These are phyloP conservation scores for Drosophila merina DNA, from an alignment of 2,888 invertebrate species.

Conservation along the genomic window DNA sequence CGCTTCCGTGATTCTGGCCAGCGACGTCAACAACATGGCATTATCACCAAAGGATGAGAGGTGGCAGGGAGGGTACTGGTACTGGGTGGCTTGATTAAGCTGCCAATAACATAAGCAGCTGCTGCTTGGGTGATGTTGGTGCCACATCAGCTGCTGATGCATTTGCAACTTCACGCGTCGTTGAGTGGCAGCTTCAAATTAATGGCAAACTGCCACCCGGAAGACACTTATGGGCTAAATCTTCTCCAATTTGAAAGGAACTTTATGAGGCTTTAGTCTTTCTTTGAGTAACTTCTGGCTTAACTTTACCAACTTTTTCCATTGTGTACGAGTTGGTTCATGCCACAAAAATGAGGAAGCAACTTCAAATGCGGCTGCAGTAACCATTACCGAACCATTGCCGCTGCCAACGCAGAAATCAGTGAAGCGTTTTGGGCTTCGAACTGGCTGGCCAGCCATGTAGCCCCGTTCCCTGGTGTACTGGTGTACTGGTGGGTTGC, in stretches of 20 bases:
- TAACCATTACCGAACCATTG: slow-evolving; percentile 35
- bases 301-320: slow-evolving; percentile 21
- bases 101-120: slow-evolving; percentile 57
- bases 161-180: slow-evolving; percentile 59
- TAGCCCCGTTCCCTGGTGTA: neutral
- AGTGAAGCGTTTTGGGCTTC: slow-evolving; percentile 66
- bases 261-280: slow-evolving; percentile 3
- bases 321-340: slow-evolving; percentile 67
- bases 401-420: slow-evolving; percentile 54
- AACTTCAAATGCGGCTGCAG: slow-evolving; percentile 39
- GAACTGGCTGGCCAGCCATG: slow-evolving; percentile 38
- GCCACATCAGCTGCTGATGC: slow-evolving; percentile 31
- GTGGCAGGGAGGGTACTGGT: slow-evolving; percentile 14
- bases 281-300: neutral
- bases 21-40: slow-evolving; percentile 43
- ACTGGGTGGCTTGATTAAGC: slow-evolving; percentile 40
- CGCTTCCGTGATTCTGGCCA: slow-evolving; percentile 76
- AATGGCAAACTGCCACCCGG: slow-evolving; percentile 61
- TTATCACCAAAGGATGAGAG: slow-evolving; percentile 25
- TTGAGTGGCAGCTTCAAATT: slow-evolving; percentile 43
- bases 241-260: slow-evolving; percentile 40
- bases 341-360: slow-evolving; percentile 77
- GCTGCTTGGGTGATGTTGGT: slow-evolving; percentile 37
- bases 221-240: slow-evolving; percentile 43
- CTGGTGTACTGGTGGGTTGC: slow-evolving; percentile 37